Evolutionary conservation across 2,797 vertebrate genomes (phyloP).

Genomic region (Siniperca scherzeri): DNA sequence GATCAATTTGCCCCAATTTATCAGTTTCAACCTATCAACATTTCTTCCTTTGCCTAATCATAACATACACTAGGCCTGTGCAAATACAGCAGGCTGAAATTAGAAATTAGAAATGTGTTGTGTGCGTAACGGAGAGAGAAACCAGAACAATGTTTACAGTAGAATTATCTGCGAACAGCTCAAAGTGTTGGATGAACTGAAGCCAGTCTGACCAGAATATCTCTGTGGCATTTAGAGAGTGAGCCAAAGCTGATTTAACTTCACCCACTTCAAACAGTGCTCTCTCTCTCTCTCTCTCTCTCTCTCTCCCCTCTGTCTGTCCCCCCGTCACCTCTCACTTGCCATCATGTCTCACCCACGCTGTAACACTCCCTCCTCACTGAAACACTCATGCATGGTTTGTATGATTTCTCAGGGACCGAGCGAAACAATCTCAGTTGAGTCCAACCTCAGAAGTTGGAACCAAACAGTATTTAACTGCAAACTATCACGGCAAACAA

Average conservation of each 20-base stretch:
- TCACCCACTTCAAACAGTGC: conserved; percentile 38
- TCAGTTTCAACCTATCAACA: neutral
- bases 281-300: neutral
- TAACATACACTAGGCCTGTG: neutral
- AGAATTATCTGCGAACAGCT: conserved; percentile 38
- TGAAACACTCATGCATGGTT: conserved; percentile 5
- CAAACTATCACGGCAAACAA: conserved; percentile 11
- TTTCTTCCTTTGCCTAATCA: neutral
- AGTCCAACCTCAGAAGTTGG: neutral
- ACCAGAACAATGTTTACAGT: conserved; percentile 44
- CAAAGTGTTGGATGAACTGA: conserved; percentile 43
- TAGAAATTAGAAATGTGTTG: neutral
- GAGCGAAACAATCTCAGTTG: conserved; percentile 2
- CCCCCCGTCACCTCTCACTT: conserved; percentile 28
- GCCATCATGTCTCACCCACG: conserved; percentile 38
- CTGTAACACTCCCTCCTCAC: neutral
- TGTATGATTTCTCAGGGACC: neutral
- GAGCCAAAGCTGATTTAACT: conserved; percentile 52
- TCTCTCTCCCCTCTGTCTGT: conserved; percentile 4
- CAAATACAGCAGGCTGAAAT: conserved; percentile 6
- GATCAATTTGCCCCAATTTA: neutral
- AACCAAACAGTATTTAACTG: conserved; percentile 8
- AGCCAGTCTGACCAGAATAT: conserved; percentile 55
- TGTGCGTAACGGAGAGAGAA: conserved; percentile 18
- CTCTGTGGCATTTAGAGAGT: conserved; percentile 61